phyloP scores from a whole-genome alignment of 2,888 invertebrate genomes.

The Helobdella robusta region DNA sequence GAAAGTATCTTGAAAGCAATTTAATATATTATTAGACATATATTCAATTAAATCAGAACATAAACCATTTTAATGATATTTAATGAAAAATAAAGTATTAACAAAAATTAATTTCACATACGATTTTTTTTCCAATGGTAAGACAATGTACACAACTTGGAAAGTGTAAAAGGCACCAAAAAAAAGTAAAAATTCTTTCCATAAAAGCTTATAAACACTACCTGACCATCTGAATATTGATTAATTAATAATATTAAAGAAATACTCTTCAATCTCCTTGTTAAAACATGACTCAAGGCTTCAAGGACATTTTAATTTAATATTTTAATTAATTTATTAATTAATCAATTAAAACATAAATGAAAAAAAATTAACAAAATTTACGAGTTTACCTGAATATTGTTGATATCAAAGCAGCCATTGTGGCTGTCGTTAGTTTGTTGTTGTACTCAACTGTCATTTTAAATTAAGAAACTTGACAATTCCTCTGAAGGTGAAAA shows the following conservation, averaged over 20 bases:
- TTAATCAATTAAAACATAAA: too few species aligned
- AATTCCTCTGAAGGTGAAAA: too few species aligned
- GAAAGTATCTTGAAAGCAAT: conserved; percentile 56
- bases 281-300: too few species aligned
- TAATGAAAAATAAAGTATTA: background rate
- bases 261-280: too few species aligned
- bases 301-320: too few species aligned
- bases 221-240: conserved; percentile 69
- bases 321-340: too few species aligned
- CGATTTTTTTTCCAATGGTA: conserved; percentile 63
- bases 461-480: too few species aligned
- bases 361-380: too few species aligned
- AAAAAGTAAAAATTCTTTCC: conserved; percentile 75
- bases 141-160: conserved; percentile 66
- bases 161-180: conserved; percentile 68
- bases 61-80: background rate
- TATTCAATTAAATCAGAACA: background rate
- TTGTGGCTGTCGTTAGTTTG: background rate
- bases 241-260: background rate
- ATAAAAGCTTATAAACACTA: conserved; percentile 85
- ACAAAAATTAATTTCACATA: conserved; percentile 50
- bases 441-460: conserved; percentile 17
- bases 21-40: background rate
- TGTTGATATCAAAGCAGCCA: background rate
- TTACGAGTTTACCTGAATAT: conserved; percentile 4